phyloP scores from a whole-genome alignment of 2,113 vertebrate genomes.

The Dicerorhinus sumatrensis region DNA sequence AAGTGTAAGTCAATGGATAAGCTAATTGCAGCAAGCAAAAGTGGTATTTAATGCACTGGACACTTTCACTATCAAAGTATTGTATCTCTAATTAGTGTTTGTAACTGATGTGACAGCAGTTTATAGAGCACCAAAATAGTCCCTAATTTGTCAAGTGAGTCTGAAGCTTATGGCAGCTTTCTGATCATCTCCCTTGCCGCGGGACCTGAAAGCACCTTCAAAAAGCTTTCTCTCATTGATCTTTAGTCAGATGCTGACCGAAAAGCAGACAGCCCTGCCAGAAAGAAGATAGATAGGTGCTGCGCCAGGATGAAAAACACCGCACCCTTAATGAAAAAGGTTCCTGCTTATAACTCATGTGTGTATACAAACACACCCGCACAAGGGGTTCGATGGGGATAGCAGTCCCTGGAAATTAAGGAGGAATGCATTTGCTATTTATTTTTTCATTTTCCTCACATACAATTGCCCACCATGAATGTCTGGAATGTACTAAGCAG shows the following conservation, averaged over 20 bases:
- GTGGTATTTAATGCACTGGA: slow-evolving; percentile 94
- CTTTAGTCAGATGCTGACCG: slow-evolving; percentile 89
- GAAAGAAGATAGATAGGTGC: slow-evolving; percentile 90
- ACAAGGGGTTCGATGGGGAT: not conserved
- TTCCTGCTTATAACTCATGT: slow-evolving; percentile 80
- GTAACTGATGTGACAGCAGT: slow-evolving; percentile 93
- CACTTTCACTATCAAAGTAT: slow-evolving; percentile 90
- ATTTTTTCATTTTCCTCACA: slow-evolving; percentile 37
- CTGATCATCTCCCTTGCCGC: slow-evolving; percentile 92
- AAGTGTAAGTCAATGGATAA: slow-evolving; percentile 93
- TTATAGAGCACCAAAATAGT: slow-evolving; percentile 89
- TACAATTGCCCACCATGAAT: not conserved
- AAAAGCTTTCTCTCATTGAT: slow-evolving; percentile 92
- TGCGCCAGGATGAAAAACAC: slow-evolving; percentile 88
- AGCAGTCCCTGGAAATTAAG: slow-evolving; percentile 48
- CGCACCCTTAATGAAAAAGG: slow-evolving; percentile 87
- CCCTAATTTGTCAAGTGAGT: slow-evolving; percentile 91
- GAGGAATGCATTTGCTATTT: not conserved
- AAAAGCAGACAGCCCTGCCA: slow-evolving; percentile 88
- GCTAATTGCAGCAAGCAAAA: slow-evolving; percentile 97
- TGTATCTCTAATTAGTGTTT: slow-evolving; percentile 95
- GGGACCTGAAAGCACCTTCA: slow-evolving; percentile 91
- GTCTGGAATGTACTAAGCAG: not conserved
- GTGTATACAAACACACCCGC: slow-evolving; percentile 58
- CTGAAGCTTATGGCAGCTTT: slow-evolving; percentile 90